Conservation (phyloP, 2,888 invertebrate species). For the Troides aeacus region DNA sequence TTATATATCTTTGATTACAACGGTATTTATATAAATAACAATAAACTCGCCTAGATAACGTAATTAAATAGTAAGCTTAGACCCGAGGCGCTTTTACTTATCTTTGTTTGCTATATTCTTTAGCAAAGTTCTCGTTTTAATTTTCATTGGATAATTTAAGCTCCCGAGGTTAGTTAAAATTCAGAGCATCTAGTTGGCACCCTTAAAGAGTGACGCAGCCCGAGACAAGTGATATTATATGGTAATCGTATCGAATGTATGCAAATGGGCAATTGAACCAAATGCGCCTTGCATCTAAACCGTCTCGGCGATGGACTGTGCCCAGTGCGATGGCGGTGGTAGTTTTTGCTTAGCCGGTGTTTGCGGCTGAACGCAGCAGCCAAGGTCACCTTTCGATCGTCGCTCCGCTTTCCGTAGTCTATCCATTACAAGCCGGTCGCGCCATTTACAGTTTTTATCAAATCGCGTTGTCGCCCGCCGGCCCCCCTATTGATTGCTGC, state of each 20-base stretch:
- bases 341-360: conserved; percentile 51
- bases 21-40: neutral
- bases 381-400: conserved; percentile 59
- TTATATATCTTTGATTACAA: neutral
- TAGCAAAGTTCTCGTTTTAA: conserved; percentile 3
- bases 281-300: conserved; percentile 23
- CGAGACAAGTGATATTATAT: conserved; percentile 28
- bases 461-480: conserved; percentile 37
- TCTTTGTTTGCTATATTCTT: neutral
- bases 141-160: conserved; percentile 6
- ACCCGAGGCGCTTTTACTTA: neutral
- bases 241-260: conserved; percentile 30
- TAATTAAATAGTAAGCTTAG: neutral
- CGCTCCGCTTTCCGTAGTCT: conserved; percentile 52
- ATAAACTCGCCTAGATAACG: neutral
- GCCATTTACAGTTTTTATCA: conserved; percentile 57
- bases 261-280: conserved; percentile 29
- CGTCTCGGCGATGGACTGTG: conserved; percentile 45
- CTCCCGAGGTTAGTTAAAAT: conserved; percentile 19
- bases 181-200: conserved; percentile 21
- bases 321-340: conserved; percentile 52
- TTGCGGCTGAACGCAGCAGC: conserved; percentile 54
- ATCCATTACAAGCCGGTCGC: conserved; percentile 54
- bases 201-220: conserved; percentile 26
- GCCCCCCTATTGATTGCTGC: conserved; percentile 40